A percentile compares a stretch with the other conserved stretches of the same genome.
Evolutionary conservation across 1,140 invertebrate species (phyloP).

Genomic region (Tribolium castaneum): DNA sequence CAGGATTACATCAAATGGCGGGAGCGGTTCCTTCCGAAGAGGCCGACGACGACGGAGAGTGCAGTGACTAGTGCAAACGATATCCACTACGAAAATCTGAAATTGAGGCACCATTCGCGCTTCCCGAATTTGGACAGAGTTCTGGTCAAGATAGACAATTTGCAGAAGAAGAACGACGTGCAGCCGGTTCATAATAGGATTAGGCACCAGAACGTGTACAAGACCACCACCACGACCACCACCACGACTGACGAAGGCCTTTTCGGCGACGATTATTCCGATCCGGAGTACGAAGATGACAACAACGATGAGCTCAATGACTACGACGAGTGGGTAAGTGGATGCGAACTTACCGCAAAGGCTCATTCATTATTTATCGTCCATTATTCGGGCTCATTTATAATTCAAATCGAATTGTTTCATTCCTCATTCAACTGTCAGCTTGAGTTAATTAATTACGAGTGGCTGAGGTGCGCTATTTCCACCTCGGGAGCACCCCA

Average conservation of each 20-base stretch:
- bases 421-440: conserved; percentile 37
- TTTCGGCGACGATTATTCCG: conserved; percentile 8
- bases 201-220: conserved; percentile 17
- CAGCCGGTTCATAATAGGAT: conserved; percentile 9
- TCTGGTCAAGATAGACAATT: conserved; percentile 8
- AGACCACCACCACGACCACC: conserved; percentile 19
- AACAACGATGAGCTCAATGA: conserved; percentile 9
- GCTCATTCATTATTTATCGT: conserved; percentile 18
- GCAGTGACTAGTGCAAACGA: conserved; percentile 38
- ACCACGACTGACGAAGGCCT: conserved; percentile 17
- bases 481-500: no score
- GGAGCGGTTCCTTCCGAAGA: conserved; percentile 9
- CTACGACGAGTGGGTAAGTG: conserved; percentile 33
- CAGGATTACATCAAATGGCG: conserved; percentile 27
- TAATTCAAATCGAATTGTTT: conserved; percentile 20
- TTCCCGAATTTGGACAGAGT: conserved; percentile 34
- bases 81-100: conserved; percentile 30
- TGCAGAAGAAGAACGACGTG: conserved; percentile 5
- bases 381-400: conserved; percentile 19
- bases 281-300: conserved; percentile 9
- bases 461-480: background rate
- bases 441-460: conserved; percentile 11
- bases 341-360: no score
- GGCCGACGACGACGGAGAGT: conserved; percentile 13
- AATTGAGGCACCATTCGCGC: conserved; percentile 24